Evolutionary conservation across 1,140 invertebrate species (phyloP), one percentile per base, ranked within the genome.

Genomic region (Notospermus geniculatus): DNA sequence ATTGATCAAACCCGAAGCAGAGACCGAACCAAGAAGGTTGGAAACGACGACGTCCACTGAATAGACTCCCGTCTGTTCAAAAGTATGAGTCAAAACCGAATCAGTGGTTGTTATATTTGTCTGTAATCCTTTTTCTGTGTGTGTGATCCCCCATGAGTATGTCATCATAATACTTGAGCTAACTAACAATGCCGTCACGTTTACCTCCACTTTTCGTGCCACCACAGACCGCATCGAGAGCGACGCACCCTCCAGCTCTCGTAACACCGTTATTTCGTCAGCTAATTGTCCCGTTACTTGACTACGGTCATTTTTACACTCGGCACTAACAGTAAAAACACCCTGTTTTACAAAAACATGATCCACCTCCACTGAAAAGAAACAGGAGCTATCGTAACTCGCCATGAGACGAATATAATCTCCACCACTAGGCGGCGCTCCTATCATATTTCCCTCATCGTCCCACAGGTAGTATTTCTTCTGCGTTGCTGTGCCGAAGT

Each of bases 311-410:
- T 57, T 57, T 13, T 29, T 46, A 15, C 17, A 25, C 13, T 43
- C 23, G 29, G 32, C 19, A 2, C 15, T 13, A 17, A 28, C 17
- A 2, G 19, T 13, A 43, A 7, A 57, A 17, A 23, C 13, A 7
- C 56, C 39, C 36, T 57, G 7, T 13, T 41, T 13, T n/a, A 13
- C n/a, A 23, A 30, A 57, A 2, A n/a, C 36, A 27, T 57, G 56
- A n/a, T 36, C 39, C 2, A 57, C 19, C 56, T 57, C 29, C 4
- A 57, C 29, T 17, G 25, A 32, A 2, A 57, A 28, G 7, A 22
- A 46, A 41, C 56, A 57, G 29, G 23, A 25, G n/a, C n/a, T 22
- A 5, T 32, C 56, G 27, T 57, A 57, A 41, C 56, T 57, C 4
- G 56, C 25, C 39, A 57, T 19, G 7, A 57, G 32, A 19, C n/a